phyloP scores from a whole-genome alignment of 2,888 invertebrate genomes.

The Danaus chrysippus region DNA sequence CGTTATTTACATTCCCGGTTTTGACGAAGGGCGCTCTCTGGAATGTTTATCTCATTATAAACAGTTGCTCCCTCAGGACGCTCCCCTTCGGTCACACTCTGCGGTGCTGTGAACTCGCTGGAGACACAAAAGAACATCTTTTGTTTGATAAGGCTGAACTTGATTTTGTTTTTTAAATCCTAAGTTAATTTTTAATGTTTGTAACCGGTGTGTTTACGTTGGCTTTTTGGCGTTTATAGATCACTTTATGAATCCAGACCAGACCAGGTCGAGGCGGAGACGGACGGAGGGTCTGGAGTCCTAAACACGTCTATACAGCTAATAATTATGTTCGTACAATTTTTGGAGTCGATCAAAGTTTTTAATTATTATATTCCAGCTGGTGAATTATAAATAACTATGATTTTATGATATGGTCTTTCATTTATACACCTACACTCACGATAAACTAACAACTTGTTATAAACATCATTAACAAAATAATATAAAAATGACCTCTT shows the following conservation, averaged over 20 bases:
- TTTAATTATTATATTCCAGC: conserved; percentile 70
- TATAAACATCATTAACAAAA: neutral
- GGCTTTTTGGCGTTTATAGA: conserved; percentile 56
- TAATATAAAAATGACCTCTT: neutral
- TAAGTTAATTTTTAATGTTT: conserved; percentile 73
- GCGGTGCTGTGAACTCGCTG: conserved; percentile 60
- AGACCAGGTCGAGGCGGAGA: neutral
- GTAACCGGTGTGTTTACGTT: conserved; percentile 68
- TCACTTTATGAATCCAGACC: conserved; percentile 4
- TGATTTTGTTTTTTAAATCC: conserved; percentile 62
- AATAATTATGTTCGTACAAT: conserved; percentile 62
- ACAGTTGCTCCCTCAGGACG: conserved; percentile 49
- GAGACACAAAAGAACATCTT: conserved; percentile 71
- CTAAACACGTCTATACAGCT: conserved; percentile 37
- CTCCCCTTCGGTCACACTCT: conserved; percentile 59
- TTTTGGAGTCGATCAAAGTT: conserved; percentile 73
- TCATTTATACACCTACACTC: conserved; percentile 41
- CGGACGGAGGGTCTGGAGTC: conserved; percentile 1
- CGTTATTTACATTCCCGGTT: conserved; percentile 70
- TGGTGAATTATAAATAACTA: conserved; percentile 72
- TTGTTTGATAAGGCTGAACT: conserved; percentile 78
- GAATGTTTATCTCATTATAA: conserved; percentile 55
- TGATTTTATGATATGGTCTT: conserved; percentile 54
- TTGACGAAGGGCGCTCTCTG: conserved; percentile 67
- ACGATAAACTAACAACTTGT: neutral